A percentile compares a stretch with the other conserved stretches of the same genome.
Conservation (phyloP, 2,888 invertebrate species). For the Acanthosepion esculentum region DNA sequence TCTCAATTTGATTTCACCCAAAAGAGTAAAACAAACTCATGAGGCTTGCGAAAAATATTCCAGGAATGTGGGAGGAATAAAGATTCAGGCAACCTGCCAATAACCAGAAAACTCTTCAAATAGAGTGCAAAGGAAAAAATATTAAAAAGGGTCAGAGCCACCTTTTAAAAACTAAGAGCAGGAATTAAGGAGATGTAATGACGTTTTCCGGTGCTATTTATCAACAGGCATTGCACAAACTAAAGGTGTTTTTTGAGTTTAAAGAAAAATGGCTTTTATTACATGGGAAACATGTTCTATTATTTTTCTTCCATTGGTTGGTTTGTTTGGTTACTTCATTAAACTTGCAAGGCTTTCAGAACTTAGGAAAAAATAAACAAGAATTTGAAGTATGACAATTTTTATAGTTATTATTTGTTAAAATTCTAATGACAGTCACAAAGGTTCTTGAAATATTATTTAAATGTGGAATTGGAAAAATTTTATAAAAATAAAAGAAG, state of each 20-base stretch:
- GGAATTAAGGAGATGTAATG: neutral
- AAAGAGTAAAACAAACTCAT: constrained; percentile 1
- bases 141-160: neutral
- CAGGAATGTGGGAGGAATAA: neutral
- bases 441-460: neutral
- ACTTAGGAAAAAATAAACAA: neutral
- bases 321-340: neutral
- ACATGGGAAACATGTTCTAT: neutral
- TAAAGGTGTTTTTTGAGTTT: neutral
- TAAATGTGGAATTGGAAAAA: neutral
- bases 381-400: neutral
- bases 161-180: neutral
- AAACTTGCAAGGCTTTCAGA: neutral
- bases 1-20: neutral
- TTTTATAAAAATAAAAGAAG: neutral
- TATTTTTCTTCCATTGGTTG: neutral
- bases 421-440: neutral
- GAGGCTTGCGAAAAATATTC: neutral
- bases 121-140: neutral
- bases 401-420: neutral
- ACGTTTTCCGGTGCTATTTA: neutral
- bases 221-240: neutral
- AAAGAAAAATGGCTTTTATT: constrained; percentile 15
- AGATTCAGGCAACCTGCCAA: constrained; percentile 33
- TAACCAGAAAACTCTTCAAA: neutral